Evolutionary conservation across 2,797 vertebrate genomes (phyloP), one percentile per base, ranked within the genome.

Genomic region (Margarornis squamiger): DNA sequence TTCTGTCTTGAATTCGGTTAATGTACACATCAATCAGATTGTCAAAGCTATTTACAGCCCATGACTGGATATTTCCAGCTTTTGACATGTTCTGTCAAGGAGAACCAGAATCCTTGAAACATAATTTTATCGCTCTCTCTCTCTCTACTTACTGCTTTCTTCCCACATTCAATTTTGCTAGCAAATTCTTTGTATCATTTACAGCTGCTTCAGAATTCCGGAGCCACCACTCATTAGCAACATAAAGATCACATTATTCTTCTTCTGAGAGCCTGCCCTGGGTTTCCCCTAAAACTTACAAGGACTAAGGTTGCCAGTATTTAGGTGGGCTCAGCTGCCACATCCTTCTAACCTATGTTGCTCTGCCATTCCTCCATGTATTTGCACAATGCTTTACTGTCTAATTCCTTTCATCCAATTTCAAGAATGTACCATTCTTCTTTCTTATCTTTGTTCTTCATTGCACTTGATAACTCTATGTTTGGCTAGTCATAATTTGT

Each of bases 21-120:
- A 95, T 90, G 92, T 39, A 67, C 51, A 76, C 85, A 92, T 97
- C 77, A 92, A 86, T 97, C 93, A 96, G 67, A 48, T 12, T 95
- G 90, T 91, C 83, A 70, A 79, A 92, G 75, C 52, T 95, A 88
- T 96, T 97, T 94, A 96, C 89, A 86, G 51, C 39, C 75, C 52
- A 61, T 95, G 96, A 67, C 82, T 88, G 78, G 70, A 52, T 80
- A 93, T 86, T 74, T 76, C 79, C 45, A 73, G 75, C 52, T 70
- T 78, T 75, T 86, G 85, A 86, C 46, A 48, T 79, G 55, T 92
- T 85, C 66, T 91, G 62, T 92, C 95, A 95, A 92, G 86, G 90
- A 96, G 82, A 95, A 49, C 5, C 58, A 72, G 14, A 26, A 91
- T 54, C 76, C 95, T 75, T 45, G 76, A 80, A 75, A 67, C 26